Percentiles rank a stretch among this genome's conserved stretches.
phyloP scores from a whole-genome alignment of 2,113 vertebrate species.

The Tamias sibiricus region DNA sequence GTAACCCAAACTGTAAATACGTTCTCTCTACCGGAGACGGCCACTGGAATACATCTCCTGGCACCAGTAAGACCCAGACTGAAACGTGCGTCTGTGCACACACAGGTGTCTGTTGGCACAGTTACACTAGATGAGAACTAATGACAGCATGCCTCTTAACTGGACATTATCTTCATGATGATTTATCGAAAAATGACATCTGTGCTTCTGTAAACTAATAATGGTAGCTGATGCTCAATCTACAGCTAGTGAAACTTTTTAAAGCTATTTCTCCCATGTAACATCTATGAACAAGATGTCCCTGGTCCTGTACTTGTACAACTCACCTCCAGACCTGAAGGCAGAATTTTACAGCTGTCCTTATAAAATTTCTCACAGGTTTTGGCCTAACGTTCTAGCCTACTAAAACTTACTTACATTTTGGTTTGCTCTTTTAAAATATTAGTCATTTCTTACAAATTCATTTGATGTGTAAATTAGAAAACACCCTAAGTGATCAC shows the following conservation, averaged over 20 bases:
- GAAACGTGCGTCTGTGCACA: neutral
- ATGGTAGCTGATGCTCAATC: neutral
- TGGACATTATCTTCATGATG: neutral
- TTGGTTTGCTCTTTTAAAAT: slow-evolving; percentile 16
- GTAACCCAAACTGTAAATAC: neutral
- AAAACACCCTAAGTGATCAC: neutral
- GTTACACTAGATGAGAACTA: neutral
- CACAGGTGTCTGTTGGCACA: neutral
- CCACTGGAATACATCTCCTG: neutral
- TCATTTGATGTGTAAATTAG: neutral
- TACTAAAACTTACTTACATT: neutral
- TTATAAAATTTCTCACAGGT: neutral
- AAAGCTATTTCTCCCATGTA: neutral
- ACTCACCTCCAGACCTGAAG: neutral
- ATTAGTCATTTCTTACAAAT: neutral
- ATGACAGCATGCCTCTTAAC: neutral
- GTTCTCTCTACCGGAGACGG: neutral
- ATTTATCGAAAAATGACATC: neutral
- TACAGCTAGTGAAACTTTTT: neutral
- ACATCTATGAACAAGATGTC: neutral
- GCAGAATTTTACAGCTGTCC: slow-evolving; percentile 12
- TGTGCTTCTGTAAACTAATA: slow-evolving; percentile 6
- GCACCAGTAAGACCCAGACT: neutral
- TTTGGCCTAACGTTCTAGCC: neutral
- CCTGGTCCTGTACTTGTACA: neutral